Evolutionary conservation across 1,140 invertebrate species (phyloP), one percentile per base, ranked within the genome.

Genomic region (Hesperophylax magnus): DNA sequence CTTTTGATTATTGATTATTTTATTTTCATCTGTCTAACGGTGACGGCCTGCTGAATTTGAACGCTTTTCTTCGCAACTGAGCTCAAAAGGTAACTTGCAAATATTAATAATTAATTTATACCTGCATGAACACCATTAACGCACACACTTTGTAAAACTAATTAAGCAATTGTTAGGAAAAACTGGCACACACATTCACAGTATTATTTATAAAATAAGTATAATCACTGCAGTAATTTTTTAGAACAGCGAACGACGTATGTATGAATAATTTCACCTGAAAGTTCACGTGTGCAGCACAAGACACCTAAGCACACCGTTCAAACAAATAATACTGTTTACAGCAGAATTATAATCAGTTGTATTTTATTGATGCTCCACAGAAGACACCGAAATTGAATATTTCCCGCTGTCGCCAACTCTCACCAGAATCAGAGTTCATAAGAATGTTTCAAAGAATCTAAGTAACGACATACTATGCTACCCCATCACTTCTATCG

Each of bases 341-440:
- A 34, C n/a, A 24, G 53, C 27, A 52, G 67, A 47, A 53, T 71
- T 47, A 71, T 72, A 72, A 53, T 22, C 15, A 72, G 47, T 39
- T 58, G 47, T 76, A 17, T 76, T 74, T 67, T 76, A 60, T 58
- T 76, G 56, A 76, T 78, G 90, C 90, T 92, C 88, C 92, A 90
- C 93, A 93, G 93, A 93, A 90, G 91, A 93, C 85, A 88, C 93
- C 69, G 92, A 93, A 89, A 92, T 95, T 84, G 94, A 96, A 90
- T 96, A 95, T 88, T 94, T 95, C 87, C 94, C 95, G 84, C 94
- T 96, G 83, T 94, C 95, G 77, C 92, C 94, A 53, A 95, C 94
- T 76, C 88, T 96, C 85, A 96, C 94, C 80, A 93, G 94, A 89
- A 95, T 96, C 85, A 92, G 94, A 86, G 92, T 95, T 20, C 94